Percentiles rank a stretch among this genome's conserved stretches.
These are phyloP conservation scores for Prunella himalayana DNA, from an alignment of 2,113 vertebrate genomes.

Conservation along the genomic window DNA sequence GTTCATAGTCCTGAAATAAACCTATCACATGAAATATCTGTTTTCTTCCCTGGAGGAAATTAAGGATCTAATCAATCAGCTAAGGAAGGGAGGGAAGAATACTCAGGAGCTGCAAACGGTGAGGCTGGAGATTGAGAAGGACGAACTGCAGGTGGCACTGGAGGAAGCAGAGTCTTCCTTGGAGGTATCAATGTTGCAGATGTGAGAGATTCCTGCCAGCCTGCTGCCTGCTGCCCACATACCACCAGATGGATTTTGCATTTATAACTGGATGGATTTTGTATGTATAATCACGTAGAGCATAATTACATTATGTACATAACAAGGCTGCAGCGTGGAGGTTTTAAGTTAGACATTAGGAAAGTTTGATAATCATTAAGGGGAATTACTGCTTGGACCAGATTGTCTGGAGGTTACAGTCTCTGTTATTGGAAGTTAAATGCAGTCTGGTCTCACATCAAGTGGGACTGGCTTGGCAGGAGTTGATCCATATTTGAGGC, in stretches of 20 bases:
- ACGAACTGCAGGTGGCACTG: slow-evolving; percentile 77
- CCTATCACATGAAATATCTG: neutral
- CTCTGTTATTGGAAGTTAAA: neutral
- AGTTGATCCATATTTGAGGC: neutral
- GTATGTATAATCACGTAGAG: neutral
- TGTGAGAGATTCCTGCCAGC: neutral
- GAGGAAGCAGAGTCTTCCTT: slow-evolving; percentile 75
- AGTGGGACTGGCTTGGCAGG: neutral
- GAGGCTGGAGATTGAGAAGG: slow-evolving; percentile 66
- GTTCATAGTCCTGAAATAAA: neutral
- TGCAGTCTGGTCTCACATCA: neutral
- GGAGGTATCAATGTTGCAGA: slow-evolving; percentile 56
- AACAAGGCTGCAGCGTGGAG: neutral
- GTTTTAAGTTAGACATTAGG: neutral
- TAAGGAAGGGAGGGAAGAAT: slow-evolving; percentile 69
- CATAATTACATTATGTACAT: neutral
- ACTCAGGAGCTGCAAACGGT: slow-evolving; percentile 68
- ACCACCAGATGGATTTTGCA: neutral
- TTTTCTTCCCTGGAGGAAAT: slow-evolving; percentile 73
- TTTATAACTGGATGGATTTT: neutral
- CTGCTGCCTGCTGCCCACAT: neutral
- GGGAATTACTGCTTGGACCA: neutral
- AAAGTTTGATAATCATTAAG: neutral
- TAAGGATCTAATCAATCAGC: slow-evolving; percentile 78
- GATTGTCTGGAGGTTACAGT: neutral